Evolutionary conservation across 92 coral and sea anemone genomes (phyloP), one percentile per base, ranked within the genome.

Genomic region (Parazoanthus darwini): DNA sequence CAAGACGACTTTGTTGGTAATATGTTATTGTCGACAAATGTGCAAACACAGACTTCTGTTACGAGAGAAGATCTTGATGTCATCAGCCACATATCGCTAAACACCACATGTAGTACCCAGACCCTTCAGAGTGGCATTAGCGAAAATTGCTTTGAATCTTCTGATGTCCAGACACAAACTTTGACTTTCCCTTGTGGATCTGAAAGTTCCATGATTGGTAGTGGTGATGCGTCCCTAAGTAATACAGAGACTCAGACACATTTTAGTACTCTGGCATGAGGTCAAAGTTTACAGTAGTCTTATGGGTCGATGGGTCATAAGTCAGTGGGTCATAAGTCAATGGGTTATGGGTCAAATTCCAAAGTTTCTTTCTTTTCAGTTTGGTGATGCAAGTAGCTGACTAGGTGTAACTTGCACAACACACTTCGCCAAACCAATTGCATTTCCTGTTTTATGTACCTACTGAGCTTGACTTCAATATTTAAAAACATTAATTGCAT

Each of bases 91-190:
- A 72, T 74, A 51, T 65, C 84, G 43, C 88, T 92, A 22, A 93
- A 89, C 79, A 92, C 91, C 74, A 93, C 94, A 36, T 88, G 94
- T 82, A 94, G 94, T 82, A 94, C 98, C 35, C 98, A 96, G 79
- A 92, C 98, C 66, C 79, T 81, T 3, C 89, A 73, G 35, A 84
- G 59, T 80, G 86, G 88, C 14, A 22, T 58, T 42, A 85, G 74
- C 66, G 90, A 63, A 37, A 79, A 9, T 66, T 77, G 81, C 74
- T 48, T 85, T 54, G 86, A 80, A 39, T 91, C 85, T n/a, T 82
- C 85, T 39, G 90, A 82, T 94, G 93, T 87, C 33, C 91, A 92
- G 79, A 92, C 96, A 48, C 94, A 94, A 86, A 94, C 93, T 5
- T 90, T 77, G 71, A 39, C 81, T 42, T 74, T 44, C 44, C 66